These are phyloP conservation scores for Galeruca laticollis DNA, from an alignment of 2,888 invertebrate species.

Conservation along the genomic window DNA sequence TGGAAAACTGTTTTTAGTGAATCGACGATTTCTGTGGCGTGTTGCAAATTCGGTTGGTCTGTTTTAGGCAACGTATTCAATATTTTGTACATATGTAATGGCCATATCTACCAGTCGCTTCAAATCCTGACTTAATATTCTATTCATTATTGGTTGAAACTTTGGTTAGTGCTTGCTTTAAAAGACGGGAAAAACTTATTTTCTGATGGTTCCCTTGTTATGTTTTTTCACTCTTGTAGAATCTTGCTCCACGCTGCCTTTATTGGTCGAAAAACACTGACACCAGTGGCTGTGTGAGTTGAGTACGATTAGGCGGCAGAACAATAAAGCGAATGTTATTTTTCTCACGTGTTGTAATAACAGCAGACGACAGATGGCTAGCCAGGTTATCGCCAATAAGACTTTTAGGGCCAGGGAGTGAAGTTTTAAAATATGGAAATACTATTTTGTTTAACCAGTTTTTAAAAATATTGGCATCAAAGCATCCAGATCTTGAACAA, in stretches of 20 bases:
- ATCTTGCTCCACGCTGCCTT: constrained; percentile 10
- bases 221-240: constrained; percentile 9
- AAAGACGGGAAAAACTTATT: background rate
- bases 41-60: too few species aligned
- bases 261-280: constrained; percentile 15
- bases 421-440: constrained; percentile 9
- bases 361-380: constrained; percentile 7
- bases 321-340: constrained; percentile 7
- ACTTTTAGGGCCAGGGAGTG: background rate
- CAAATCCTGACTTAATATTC: too few species aligned
- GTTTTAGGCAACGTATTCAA: too few species aligned
- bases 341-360: constrained; percentile 5
- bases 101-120: too few species aligned
- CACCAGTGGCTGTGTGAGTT: constrained; percentile 15
- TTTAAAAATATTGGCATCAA: too few species aligned
- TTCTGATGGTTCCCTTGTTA: background rate
- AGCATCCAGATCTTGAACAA: too few species aligned
- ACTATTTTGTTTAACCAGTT: background rate
- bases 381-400: constrained; percentile 16
- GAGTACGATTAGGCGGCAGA: constrained; percentile 11
- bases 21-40: too few species aligned
- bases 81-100: too few species aligned
- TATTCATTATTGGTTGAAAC: too few species aligned
- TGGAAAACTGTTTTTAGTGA: too few species aligned
- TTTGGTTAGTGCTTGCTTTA: too few species aligned